phyloP scores from a whole-genome alignment of 2,888 invertebrate species.

The Gonocerus acuteangulatus region DNA sequence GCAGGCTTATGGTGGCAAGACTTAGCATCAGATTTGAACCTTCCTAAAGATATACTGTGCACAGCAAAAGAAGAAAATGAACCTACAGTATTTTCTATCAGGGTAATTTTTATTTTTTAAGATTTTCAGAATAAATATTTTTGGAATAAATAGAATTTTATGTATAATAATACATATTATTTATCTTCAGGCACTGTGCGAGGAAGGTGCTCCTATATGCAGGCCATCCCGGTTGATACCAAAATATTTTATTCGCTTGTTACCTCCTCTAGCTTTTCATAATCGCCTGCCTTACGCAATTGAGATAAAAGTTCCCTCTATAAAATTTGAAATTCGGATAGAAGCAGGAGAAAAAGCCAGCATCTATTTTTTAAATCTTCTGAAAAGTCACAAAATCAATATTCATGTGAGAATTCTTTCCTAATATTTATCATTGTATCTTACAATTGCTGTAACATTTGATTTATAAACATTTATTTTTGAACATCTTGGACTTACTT shows the following conservation, averaged over 20 bases:
- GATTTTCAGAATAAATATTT: neutral
- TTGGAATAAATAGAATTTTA: neutral
- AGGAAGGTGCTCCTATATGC: constrained; percentile 46
- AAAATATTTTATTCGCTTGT: constrained; percentile 61
- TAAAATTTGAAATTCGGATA: constrained; percentile 51
- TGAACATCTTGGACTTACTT: no score
- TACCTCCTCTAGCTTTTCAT: constrained; percentile 65
- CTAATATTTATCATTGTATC: neutral
- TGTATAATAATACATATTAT: neutral
- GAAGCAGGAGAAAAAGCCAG: constrained; percentile 66
- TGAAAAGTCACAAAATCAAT: constrained; percentile 49
- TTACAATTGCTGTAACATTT: no score
- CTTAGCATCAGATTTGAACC: constrained; percentile 57
- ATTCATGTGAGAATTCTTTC: constrained; percentile 42
- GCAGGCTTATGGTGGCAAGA: constrained; percentile 76
- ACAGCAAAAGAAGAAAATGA: constrained; percentile 55
- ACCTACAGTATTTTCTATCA: constrained; percentile 57
- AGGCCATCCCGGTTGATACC: constrained; percentile 54
- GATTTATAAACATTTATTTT: no score
- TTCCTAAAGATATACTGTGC: constrained; percentile 60
- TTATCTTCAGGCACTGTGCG: constrained; percentile 43
- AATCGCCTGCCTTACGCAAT: constrained; percentile 69
- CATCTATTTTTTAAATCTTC: constrained; percentile 58
- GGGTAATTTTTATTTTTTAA: constrained; percentile 44
- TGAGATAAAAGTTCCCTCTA: constrained; percentile 49